Evolutionary conservation across 1,140 invertebrate species (phyloP), one percentile per base, ranked within the genome.

Genomic region (Parapsyche elsis): DNA sequence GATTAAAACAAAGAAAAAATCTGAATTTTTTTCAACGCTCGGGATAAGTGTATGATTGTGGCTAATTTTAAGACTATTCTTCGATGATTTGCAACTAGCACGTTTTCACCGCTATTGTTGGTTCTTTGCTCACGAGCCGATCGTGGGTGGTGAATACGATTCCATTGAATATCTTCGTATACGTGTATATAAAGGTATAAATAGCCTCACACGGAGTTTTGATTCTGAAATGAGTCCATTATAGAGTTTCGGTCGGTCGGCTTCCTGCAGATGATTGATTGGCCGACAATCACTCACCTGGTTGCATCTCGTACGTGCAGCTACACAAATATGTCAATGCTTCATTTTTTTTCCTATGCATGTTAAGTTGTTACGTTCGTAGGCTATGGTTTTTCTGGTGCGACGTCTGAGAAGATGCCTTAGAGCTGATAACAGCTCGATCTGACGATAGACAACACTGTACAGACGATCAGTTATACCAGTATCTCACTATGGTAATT

Each of bases 231-330:
- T 76, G 46, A 76, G 53, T 46, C 45, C 24, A 76, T 76, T 76
- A 76, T 23, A 59, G 30, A 49, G 46, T 76, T 76, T 19, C 74
- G 59, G 59, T 23, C 24, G 75, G 57, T 77, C 57, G 53, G 75
- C 75, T 64, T 77, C 75, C 75, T 45, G 75, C 57, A 23, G 59
- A 77, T 77, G 75, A 77, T 77, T 59, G 75, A 77, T 77, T 64
- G 73, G 7, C 49, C 49, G 16, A 57, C 73, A 75, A 75, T 75
- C 45, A 75, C 23, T 75, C 73, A 75, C 21, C n/a, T 23, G 44
- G 9, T 57, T 75, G 10, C 24, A 24, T 53, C 16, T 12, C 53
- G 9, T 26, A 30, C 64, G 24, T 67, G 9, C 64, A 67, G 24
- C 9, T 23, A 67, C 64, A 61, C 21, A 67, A 67, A 67, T 24